These are phyloP conservation scores for Oryctolagus cuniculus DNA, from an alignment of 2,113 vertebrate genomes.

Conservation along the genomic window DNA sequence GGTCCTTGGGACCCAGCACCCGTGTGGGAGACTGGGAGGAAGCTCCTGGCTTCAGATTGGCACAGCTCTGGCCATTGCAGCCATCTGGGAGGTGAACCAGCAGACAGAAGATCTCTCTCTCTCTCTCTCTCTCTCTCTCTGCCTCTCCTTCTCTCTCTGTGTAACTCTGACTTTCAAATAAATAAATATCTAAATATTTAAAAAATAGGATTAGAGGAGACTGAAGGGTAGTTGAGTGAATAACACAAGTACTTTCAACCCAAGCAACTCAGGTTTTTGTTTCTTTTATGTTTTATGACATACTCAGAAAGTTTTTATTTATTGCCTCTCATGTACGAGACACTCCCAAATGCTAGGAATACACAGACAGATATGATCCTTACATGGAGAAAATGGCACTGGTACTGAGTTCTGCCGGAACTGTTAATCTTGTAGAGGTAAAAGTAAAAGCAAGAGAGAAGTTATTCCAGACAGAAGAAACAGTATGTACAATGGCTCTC, in stretches of 20 bases:
- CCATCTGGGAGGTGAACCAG: too few relatives aligned
- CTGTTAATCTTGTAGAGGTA: neutral
- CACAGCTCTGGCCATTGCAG: too few relatives aligned
- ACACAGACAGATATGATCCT: conserved; percentile 1
- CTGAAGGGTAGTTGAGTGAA: conserved; percentile 33
- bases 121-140: too few relatives aligned
- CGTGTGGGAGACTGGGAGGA: too few relatives aligned
- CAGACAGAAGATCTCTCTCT: too few relatives aligned
- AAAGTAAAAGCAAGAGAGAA: conserved; percentile 8
- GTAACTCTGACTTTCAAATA: too few relatives aligned
- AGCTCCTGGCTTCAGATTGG: too few relatives aligned
- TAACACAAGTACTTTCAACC: neutral
- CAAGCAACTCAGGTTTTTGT: neutral
- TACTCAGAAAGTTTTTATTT: conserved; percentile 42
- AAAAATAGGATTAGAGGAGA: neutral
- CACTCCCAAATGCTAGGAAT: conserved; percentile 1
- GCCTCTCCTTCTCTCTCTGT: too few relatives aligned
- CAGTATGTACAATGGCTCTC: conserved; percentile 12
- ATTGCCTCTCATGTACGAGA: neutral
- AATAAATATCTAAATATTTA: too few relatives aligned
- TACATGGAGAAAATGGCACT: conserved; percentile 34
- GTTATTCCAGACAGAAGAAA: conserved; percentile 25
- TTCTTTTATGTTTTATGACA: conserved; percentile 48
- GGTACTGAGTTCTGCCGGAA: neutral
- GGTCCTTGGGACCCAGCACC: too few relatives aligned